Conservation (phyloP, 2,888 invertebrate species). For the Malthinus flaveolus region DNA sequence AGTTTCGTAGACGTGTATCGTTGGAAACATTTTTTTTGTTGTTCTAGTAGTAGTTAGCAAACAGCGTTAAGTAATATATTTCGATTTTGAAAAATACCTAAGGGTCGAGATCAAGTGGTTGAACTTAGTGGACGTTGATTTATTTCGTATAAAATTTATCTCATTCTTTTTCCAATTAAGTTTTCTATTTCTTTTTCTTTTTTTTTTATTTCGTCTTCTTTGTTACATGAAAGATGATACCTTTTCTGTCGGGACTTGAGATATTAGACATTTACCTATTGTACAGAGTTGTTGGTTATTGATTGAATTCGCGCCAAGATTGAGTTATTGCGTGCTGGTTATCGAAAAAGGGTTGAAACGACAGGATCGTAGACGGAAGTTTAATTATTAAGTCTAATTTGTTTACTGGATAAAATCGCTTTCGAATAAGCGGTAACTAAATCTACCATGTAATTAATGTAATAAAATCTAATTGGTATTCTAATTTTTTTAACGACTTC, state of each 20-base stretch:
- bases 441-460: neutral
- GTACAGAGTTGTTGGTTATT: conserved; percentile 19
- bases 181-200: conserved; percentile 22
- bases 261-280: conserved; percentile 23
- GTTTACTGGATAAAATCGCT: conserved; percentile 10
- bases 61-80: neutral
- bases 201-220: conserved; percentile 6
- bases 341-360: conserved; percentile 18
- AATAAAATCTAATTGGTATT: conserved; percentile 8
- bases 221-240: conserved; percentile 28
- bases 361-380: conserved; percentile 11
- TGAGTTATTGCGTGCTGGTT: conserved; percentile 23
- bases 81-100: neutral
- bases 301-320: conserved; percentile 26
- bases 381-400: conserved; percentile 17
- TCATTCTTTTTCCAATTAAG: conserved; percentile 32
- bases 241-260: conserved; percentile 14
- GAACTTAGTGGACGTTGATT: conserved; percentile 30
- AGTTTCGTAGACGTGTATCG: no score
- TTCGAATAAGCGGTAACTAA: conserved; percentile 11
- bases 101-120: conserved; percentile 18
- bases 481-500: conserved; percentile 5
- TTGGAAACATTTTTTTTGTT: no score
- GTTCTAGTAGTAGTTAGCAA: neutral
- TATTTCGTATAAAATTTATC: conserved; percentile 33